Evolutionary conservation across 2,113 vertebrate species (phyloP).

Genomic region (Elanoides forficatus): DNA sequence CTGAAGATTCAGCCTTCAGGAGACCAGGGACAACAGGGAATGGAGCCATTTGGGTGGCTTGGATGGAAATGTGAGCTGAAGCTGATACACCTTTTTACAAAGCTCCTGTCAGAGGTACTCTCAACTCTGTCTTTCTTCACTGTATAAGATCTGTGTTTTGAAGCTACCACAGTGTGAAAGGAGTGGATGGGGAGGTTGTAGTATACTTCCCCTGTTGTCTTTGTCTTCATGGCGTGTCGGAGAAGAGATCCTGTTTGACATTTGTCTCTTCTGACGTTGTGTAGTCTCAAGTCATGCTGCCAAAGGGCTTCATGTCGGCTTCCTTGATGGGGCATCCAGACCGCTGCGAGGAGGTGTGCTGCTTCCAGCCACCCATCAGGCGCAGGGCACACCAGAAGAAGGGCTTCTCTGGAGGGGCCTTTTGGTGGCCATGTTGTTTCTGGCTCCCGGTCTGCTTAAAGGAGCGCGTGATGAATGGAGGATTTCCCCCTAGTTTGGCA

Average conservation of each 20-base stretch:
- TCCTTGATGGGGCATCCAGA: not conserved
- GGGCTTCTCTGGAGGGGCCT: not conserved
- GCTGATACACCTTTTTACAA: not conserved
- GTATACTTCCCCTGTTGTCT: not conserved
- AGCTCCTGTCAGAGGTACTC: not conserved
- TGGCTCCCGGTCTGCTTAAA: not conserved
- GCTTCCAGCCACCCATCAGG: not conserved
- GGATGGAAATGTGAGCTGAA: not conserved
- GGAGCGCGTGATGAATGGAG: not conserved
- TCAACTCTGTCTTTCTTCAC: not conserved
- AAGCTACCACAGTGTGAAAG: not conserved
- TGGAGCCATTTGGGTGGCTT: accelerated
- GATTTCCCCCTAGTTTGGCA: not conserved
- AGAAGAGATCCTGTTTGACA: not conserved
- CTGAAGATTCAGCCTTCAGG: not conserved
- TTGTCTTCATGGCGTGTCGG: not conserved
- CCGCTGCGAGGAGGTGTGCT: not conserved
- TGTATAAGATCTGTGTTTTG: not conserved
- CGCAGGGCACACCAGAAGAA: not conserved
- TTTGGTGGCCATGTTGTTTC: not conserved
- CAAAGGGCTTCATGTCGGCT: not conserved
- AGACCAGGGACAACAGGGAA: not conserved
- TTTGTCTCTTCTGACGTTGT: not conserved
- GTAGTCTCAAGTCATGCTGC: not conserved
- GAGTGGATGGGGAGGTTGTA: not conserved